These are phyloP conservation scores for Campoplex capitator DNA, from an alignment of 2,888 invertebrate genomes.

Conservation along the genomic window DNA sequence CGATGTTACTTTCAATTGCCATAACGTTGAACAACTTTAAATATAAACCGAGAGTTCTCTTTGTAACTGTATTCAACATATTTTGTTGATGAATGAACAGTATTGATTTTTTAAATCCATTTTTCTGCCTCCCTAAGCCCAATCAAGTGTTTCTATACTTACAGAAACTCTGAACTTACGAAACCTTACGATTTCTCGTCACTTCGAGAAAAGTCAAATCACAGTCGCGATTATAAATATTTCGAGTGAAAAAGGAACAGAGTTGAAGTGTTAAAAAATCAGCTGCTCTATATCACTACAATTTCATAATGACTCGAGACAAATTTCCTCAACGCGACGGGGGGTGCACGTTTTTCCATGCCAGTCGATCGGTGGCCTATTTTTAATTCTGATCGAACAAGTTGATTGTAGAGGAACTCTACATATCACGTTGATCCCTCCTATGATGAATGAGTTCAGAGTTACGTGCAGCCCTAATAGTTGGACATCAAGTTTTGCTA, in stretches of 20 bases:
- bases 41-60: not conserved
- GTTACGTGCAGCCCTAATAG: conserved; percentile 18
- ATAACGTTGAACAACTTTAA: conserved; percentile 20
- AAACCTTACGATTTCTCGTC: no score
- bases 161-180: no score
- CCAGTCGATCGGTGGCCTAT: conserved; percentile 14
- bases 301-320: conserved; percentile 20
- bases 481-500: not conserved
- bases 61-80: not conserved
- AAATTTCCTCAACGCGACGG: conserved; percentile 28
- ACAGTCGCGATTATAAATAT: no score
- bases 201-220: no score
- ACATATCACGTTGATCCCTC: no score
- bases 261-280: no score
- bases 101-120: not conserved
- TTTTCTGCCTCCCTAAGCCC: not conserved
- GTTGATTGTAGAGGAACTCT: no score
- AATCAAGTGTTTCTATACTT: not conserved
- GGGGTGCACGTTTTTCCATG: conserved; percentile 46
- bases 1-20: conserved; percentile 44
- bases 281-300: not conserved
- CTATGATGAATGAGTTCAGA: conserved; percentile 7
- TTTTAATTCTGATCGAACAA: not conserved
- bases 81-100: not conserved
- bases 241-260: no score